Conservation (phyloP, 2,888 invertebrate genomes). For the Parnassius apollo region DNA sequence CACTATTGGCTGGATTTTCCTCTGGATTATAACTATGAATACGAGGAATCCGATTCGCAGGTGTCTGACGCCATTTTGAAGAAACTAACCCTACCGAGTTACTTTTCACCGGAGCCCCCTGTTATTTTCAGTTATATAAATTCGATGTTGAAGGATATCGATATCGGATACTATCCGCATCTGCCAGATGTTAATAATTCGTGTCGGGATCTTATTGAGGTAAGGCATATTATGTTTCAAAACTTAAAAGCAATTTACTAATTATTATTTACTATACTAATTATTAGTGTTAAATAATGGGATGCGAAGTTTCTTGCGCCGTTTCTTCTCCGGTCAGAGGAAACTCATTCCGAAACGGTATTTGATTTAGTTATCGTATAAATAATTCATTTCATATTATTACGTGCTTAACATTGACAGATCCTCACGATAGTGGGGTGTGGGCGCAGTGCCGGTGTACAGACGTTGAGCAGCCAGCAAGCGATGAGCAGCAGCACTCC, state of each 20-base stretch:
- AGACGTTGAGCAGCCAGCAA: slow-evolving; percentile 46
- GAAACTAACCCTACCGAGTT: slow-evolving; percentile 82
- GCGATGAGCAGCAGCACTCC: slow-evolving; percentile 54
- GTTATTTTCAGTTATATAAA: slow-evolving; percentile 87
- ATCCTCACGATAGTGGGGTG: slow-evolving; percentile 50
- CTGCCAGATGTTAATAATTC: slow-evolving; percentile 86
- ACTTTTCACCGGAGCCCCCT: slow-evolving; percentile 84
- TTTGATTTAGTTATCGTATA: too few species aligned
- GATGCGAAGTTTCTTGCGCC: too few species aligned
- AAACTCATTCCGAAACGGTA: too few species aligned
- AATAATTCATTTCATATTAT: too few species aligned
- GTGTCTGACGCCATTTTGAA: slow-evolving; percentile 80
- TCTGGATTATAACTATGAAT: slow-evolving; percentile 70
- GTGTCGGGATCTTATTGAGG: slow-evolving; percentile 88
- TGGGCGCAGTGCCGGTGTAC: slow-evolving; percentile 54
- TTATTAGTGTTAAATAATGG: too few species aligned
- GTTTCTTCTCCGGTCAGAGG: too few species aligned
- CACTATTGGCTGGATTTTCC: slow-evolving; percentile 95
- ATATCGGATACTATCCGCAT: slow-evolving; percentile 84
- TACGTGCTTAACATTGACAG: slow-evolving; percentile 34
- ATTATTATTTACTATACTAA: too few species aligned
- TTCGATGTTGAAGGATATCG: slow-evolving; percentile 80
- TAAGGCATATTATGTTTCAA: slow-evolving; percentile 46
- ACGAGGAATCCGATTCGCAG: slow-evolving; percentile 65
- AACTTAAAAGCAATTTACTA: too few species aligned